Evolutionary conservation across 2,888 invertebrate species (phyloP).

Genomic region (Pristionchus exspectatus): DNA sequence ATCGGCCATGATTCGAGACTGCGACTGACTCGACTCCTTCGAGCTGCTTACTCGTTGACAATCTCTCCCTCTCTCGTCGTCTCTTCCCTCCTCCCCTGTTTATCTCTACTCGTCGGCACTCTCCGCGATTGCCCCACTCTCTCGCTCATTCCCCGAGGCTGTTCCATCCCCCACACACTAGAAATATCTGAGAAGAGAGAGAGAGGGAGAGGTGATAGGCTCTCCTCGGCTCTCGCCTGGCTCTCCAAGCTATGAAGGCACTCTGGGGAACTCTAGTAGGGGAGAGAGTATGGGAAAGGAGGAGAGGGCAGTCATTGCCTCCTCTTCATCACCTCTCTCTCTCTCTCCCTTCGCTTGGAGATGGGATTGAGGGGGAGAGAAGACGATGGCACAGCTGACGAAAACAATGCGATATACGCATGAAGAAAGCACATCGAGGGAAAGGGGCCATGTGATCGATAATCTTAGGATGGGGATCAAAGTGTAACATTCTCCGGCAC

Average conservation of each 20-base stretch:
- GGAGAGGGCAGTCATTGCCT: not conserved
- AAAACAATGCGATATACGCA: constrained; percentile 44
- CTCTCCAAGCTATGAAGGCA: not conserved
- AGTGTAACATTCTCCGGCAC: not conserved
- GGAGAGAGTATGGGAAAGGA: not conserved
- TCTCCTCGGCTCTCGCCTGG: not conserved
- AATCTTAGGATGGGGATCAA: not conserved
- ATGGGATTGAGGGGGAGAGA: not conserved
- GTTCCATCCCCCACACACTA: constrained; percentile 50
- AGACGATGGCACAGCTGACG: constrained; percentile 47
- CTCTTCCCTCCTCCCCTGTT: constrained; percentile 24
- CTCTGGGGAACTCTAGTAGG: not conserved
- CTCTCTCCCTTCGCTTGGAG: not conserved
- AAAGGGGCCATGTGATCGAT: not conserved
- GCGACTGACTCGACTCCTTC: constrained; percentile 4
- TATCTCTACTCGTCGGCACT: not conserved
- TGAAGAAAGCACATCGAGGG: constrained; percentile 4
- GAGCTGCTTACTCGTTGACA: constrained; percentile 30
- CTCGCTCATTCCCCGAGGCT: constrained; percentile 35
- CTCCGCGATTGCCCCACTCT: constrained; percentile 34
- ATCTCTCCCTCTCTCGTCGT: not conserved
- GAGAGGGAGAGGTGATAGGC: constrained; percentile 26
- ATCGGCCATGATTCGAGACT: constrained; percentile 52
- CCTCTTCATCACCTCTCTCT: not conserved
- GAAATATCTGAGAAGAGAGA: constrained; percentile 17